Evolutionary conservation across 2,797 vertebrate species (phyloP), one percentile per base, ranked within the genome.

Genomic region (Melanotaenia boesemani): DNA sequence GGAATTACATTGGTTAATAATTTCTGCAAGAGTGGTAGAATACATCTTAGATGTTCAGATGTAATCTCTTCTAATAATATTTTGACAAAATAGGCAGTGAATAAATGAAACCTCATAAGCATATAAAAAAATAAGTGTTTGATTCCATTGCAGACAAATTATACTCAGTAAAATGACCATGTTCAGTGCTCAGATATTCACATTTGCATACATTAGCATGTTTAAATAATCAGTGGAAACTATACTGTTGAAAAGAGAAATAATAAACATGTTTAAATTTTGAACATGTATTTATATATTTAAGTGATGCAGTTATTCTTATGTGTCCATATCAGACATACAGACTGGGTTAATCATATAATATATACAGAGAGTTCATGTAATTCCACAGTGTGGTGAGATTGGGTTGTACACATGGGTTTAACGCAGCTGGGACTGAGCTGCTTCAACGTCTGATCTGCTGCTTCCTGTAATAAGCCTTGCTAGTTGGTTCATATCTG

Each of bases 301-400:
- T 44, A 16, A 30, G 44, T 46, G 44, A 46, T 36, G n/a, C 32
- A 65, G 63, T 4, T 54, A 15, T 15, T 52, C 11, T 54, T 10
- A 13, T 36, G n/a, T 46, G 44, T 16, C 16, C 5, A 5, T 5
- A 13, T 6, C 5, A 50, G 7, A n/a, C 16, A 37, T 36, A 36
- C 36, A 36, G 36, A 36, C 5, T 6, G 36, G 36, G 36, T 9
- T 6, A 36, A 36, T 36, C 36, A 36, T 36, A 36, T 56, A 41
- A 57, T 75, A n/a, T 66, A 30, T 10, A n/a, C 34, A 34, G 6
- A 69, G 63, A 9, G 66, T 63, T 48, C 18, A 0, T 67, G 32
- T 74, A 62, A 24, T 75, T 75, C 62, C 28, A 54, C n/a, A 7
- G 1, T 59, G 58, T 24, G 16, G 3, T 34, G 15, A 59, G 69